Conservation (phyloP, 2,797 vertebrate genomes). For the Anolis apletophallus region DNA sequence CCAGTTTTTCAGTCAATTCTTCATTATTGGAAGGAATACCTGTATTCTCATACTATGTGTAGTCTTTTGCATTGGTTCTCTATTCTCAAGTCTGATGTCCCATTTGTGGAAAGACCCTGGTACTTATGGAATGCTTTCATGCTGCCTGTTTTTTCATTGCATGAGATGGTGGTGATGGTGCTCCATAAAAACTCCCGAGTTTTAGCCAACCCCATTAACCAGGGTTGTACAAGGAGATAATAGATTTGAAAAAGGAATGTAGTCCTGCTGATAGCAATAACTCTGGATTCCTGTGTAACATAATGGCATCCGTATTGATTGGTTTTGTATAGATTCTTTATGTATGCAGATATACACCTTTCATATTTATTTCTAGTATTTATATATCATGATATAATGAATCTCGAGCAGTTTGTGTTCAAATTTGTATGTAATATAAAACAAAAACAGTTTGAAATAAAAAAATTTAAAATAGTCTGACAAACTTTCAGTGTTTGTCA, state of each 20-base stretch:
- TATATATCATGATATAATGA: not conserved
- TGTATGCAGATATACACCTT: not conserved
- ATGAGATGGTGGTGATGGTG: not conserved
- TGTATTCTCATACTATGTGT: not conserved
- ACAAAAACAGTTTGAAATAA: not conserved
- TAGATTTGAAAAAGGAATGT: too few relatives aligned
- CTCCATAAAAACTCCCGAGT: not conserved
- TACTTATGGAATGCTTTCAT: not conserved
- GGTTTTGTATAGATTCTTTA: not conserved
- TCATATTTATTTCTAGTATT: not conserved
- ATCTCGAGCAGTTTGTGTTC: not conserved
- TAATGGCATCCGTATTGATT: not conserved
- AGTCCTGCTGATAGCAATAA: not conserved
- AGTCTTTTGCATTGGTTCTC: not conserved
- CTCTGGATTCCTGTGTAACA: not conserved
- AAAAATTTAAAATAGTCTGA: not conserved
- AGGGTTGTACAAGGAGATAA: not conserved
- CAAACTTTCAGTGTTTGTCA: not conserved
- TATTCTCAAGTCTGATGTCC: not conserved
- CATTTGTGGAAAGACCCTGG: not conserved
- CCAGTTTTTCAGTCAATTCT: not conserved
- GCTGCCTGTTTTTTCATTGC: not conserved
- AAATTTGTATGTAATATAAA: not conserved
- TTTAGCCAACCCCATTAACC: not conserved
- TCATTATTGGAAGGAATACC: not conserved